Evolutionary conservation across 2,113 vertebrate genomes (phyloP).

Genomic region (Mastomys coucha): DNA sequence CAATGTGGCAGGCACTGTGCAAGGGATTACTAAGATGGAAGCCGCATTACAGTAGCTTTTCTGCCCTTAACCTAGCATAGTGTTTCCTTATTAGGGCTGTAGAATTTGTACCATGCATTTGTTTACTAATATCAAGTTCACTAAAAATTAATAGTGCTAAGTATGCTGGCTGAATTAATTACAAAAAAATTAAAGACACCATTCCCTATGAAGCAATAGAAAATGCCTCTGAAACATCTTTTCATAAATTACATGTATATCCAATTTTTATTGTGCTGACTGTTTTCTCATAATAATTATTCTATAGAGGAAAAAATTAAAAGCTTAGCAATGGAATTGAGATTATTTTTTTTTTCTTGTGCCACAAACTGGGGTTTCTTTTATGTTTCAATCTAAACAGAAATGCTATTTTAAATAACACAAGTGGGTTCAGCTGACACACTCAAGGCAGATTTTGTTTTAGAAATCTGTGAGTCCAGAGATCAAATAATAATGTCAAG

Average conservation of each 20-base stretch:
- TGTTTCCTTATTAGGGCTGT: background rate
- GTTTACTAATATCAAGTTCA: background rate
- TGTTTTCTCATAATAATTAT: conserved; percentile 15
- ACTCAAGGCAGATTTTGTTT: conserved; percentile 14
- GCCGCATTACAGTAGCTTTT: background rate
- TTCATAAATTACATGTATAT: conserved; percentile 29
- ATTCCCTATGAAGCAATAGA: conserved; percentile 46
- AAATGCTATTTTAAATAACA: conserved; percentile 31
- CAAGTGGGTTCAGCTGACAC: background rate
- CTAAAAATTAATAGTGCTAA: conserved; percentile 55
- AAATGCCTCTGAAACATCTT: background rate
- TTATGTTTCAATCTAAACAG: conserved; percentile 1
- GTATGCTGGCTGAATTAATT: conserved; percentile 42
- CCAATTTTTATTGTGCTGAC: background rate
- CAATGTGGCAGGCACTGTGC: too few relatives aligned
- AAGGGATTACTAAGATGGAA: background rate
- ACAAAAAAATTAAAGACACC: background rate
- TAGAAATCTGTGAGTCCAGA: background rate
- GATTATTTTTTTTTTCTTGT: background rate
- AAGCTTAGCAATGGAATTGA: background rate
- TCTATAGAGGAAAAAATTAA: background rate
- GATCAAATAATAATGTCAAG: background rate
- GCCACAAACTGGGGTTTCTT: background rate
- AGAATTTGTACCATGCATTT: conserved; percentile 4
- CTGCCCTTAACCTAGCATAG: background rate